These are phyloP conservation scores for Rutpela maculata DNA, from an alignment of 2,888 invertebrate genomes.

Conservation along the genomic window DNA sequence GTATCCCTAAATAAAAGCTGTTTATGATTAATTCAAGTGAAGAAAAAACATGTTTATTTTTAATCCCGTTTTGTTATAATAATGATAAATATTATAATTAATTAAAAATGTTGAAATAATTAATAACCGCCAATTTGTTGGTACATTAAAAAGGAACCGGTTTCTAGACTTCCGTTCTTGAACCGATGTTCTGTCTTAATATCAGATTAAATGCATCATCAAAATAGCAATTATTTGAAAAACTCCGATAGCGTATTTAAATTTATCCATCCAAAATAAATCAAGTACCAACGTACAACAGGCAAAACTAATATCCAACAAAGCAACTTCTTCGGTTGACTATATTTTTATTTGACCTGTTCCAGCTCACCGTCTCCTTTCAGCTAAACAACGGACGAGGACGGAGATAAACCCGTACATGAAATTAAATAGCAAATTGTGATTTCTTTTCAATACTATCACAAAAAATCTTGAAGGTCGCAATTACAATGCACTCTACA, in stretches of 20 bases:
- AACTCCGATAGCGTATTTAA: conserved; percentile 8
- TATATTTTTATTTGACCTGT: conserved; percentile 36
- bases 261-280: conserved; percentile 27
- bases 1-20: too few relatives aligned
- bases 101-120: neutral
- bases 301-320: conserved; percentile 32
- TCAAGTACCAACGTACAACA: conserved; percentile 8
- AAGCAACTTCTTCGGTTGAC: conserved; percentile 27
- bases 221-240: neutral
- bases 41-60: too few relatives aligned
- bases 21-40: too few relatives aligned
- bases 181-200: neutral
- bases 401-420: conserved; percentile 37
- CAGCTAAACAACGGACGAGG: conserved; percentile 3
- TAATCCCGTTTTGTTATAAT: neutral
- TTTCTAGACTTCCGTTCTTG: neutral
- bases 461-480: conserved; percentile 50
- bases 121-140: neutral
- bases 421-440: conserved; percentile 46
- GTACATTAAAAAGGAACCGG: neutral
- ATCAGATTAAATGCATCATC: neutral
- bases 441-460: conserved; percentile 50
- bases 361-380: neutral
- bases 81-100: neutral
- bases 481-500: conserved; percentile 51